Conservation (phyloP, 2,888 invertebrate species). For the Agriopis leucophaearia region DNA sequence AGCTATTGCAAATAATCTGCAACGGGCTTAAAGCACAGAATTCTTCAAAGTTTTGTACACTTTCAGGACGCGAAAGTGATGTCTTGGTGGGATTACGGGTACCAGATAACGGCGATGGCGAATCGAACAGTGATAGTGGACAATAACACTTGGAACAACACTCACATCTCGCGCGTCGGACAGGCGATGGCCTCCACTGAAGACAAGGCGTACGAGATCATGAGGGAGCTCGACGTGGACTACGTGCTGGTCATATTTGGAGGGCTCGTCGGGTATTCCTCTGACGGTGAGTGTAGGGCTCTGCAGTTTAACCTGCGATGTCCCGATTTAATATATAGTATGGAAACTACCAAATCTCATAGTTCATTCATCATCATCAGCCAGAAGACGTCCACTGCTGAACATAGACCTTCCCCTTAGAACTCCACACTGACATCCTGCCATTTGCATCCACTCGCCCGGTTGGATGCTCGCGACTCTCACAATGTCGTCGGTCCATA, state of each 20-base stretch:
- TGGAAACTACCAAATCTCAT: too few relatives aligned
- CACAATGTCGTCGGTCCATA: too few relatives aligned
- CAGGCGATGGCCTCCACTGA: constrained; percentile 99
- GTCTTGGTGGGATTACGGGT: constrained; percentile 99
- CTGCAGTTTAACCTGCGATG: too few relatives aligned
- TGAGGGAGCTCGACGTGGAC: constrained; percentile 98
- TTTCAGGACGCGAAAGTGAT: constrained; percentile 96
- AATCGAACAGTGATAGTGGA: constrained; percentile 99
- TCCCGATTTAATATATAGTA: too few relatives aligned
- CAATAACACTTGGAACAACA: constrained; percentile 99
- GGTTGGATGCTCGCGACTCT: too few relatives aligned
- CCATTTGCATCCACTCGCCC: too few relatives aligned
- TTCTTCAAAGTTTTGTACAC: neutral
- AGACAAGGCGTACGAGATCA: constrained; percentile 98
- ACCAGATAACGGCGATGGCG: constrained; percentile 99
- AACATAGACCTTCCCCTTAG: too few relatives aligned
- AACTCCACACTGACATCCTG: too few relatives aligned
- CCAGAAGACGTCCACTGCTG: too few relatives aligned
- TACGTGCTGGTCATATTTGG: constrained; percentile 99
- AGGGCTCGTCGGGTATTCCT: constrained; percentile 99
- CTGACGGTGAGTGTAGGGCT: constrained; percentile 96
- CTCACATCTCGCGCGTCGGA: constrained; percentile 98
- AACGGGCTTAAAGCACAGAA: neutral
- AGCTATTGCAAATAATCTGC: too few relatives aligned
- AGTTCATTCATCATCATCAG: too few relatives aligned